Percentiles rank a stretch among this genome's conserved stretches.
Conservation (phyloP, 2,888 invertebrate genomes). For the Axea sp. region DNA sequence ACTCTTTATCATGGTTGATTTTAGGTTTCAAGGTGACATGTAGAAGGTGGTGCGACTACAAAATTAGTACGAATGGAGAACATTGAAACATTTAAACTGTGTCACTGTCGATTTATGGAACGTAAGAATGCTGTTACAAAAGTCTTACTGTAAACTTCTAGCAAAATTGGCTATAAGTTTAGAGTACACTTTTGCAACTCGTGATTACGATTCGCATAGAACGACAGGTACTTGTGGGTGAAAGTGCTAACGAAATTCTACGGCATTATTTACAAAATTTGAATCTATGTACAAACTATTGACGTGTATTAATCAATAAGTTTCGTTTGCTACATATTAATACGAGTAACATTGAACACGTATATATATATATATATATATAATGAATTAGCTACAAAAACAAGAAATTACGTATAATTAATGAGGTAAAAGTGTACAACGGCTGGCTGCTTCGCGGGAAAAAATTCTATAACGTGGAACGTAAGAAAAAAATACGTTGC, state of each 20-base stretch:
- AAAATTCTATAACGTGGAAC: too few species aligned
- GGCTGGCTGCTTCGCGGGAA: too few species aligned
- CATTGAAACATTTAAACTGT: conserved; percentile 16
- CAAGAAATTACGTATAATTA: conserved; percentile 23
- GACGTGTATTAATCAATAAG: conserved; percentile 14
- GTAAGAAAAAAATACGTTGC: conserved; percentile 19
- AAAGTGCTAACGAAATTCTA: conserved; percentile 21
- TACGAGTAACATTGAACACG: conserved; percentile 30
- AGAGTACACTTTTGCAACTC: too few species aligned
- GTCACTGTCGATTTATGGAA: not conserved
- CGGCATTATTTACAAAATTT: conserved; percentile 44
- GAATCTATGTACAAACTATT: conserved; percentile 39
- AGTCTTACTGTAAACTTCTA: too few species aligned
- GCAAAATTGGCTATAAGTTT: too few species aligned
- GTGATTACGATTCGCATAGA: too few species aligned
- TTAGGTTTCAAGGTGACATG: conserved; percentile 18
- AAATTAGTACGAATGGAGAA: conserved; percentile 42
- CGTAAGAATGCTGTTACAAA: not conserved
- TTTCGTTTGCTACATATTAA: conserved; percentile 39
- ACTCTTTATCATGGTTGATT: not conserved
- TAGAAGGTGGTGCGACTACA: conserved; percentile 28
- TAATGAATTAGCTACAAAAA: conserved; percentile 33
- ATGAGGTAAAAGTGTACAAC: conserved; percentile 31
- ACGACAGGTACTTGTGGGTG: not conserved
- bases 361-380: conserved; percentile 8